Evolutionary conservation across 2,888 invertebrate genomes (phyloP).

Genomic region (Drosophila cracens): DNA sequence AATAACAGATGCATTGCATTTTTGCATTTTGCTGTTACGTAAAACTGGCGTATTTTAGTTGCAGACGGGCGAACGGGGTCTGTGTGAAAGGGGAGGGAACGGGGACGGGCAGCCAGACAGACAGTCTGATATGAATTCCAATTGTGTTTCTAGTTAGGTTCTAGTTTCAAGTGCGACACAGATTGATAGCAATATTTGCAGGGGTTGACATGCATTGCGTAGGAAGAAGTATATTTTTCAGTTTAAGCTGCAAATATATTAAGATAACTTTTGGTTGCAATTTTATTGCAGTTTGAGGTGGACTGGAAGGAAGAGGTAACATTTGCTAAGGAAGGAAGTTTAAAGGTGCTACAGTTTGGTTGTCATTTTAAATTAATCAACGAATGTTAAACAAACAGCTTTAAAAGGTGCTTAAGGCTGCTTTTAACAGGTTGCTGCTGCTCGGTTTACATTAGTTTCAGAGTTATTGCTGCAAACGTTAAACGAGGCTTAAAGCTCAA

Average conservation of each 20-base stretch:
- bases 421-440: neutral
- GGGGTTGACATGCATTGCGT: slow-evolving; percentile 4
- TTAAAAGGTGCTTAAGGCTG: neutral
- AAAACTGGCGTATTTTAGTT: slow-evolving; percentile 20
- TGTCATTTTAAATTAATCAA: neutral
- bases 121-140: slow-evolving; percentile 68
- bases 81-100: slow-evolving; percentile 8
- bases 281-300: neutral
- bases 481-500: neutral
- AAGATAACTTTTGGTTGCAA: neutral
- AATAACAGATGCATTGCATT: slow-evolving; percentile 24
- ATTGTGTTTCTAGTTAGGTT: slow-evolving; percentile 40
- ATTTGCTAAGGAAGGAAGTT: neutral
- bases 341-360: neutral
- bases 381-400: neutral
- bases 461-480: neutral
- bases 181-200: slow-evolving; percentile 16
- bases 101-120: slow-evolving; percentile 30
- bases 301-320: neutral
- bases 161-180: slow-evolving; percentile 43
- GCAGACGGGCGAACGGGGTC: slow-evolving; percentile 39
- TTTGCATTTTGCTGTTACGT: slow-evolving; percentile 48
- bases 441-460: neutral
- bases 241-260: neutral
- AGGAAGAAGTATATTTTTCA: neutral